Evolutionary conservation across 1,140 invertebrate species (phyloP), one percentile per base, ranked within the genome.

Genomic region (Helicoverpa zea): DNA sequence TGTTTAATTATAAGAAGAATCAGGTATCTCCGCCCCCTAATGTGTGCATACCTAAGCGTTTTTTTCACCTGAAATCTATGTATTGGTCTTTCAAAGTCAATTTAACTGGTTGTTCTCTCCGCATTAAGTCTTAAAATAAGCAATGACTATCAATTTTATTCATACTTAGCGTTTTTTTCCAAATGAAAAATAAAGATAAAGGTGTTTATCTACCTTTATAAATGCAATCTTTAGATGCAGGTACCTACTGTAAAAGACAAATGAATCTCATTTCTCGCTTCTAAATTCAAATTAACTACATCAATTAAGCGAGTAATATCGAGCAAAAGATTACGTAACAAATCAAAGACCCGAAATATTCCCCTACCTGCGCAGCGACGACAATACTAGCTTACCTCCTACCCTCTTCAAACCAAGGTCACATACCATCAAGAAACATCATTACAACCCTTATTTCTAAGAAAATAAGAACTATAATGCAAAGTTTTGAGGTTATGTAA

Each of bases 271-370:
- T 43, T 43, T 56, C 35, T 72, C 54, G 54, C 30, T 35, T 56
- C 70, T 73, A 75, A 68, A 82, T 80, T 70, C 78, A 83, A 86
- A 86, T 84, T 86, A 86, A 87, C 43, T 72, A 80, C 83, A 79
- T 81, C 80, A 85, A 87, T 87, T 85, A 87, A 86, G 66, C 70
- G 76, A 80, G 81, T 80, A 84, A 84, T 87, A 85, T 84, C 82
- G 82, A 84, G 79, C 76, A 76, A 56, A 79, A 89, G 86, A 91
- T 90, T 88, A 89, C 87, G 82, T 84, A 66, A 88, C 89, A 90
- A 90, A 91, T 91, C 89, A 90, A 91, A 90, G 87, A 80, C 79
- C 64, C 64, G 66, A 81, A 43, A 72, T 66, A 77, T 75, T 78
- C 79, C 64, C 82, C 87, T 86, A 88, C 88, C 84, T 86, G 84